Evolutionary conservation across 2,113 vertebrate species (phyloP), one percentile per base, ranked within the genome.

Genomic region (Girardinichthys multiradiatus): DNA sequence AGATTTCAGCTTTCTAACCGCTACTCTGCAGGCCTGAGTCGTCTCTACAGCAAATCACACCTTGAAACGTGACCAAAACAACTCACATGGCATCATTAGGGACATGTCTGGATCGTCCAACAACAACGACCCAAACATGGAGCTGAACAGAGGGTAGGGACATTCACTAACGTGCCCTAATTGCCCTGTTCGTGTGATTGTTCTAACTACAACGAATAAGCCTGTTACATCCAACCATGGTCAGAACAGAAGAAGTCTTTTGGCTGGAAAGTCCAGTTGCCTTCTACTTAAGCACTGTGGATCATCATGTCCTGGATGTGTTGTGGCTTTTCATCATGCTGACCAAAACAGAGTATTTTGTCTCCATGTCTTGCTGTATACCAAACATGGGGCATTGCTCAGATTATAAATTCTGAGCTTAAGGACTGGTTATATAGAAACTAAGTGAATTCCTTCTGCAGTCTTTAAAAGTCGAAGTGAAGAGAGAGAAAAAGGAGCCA

Each of bases 361-460:
- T 54, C 48, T 54, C 5, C 0, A 7, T 61, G 4, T 19, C 14
- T 30, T 60, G 28, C 58, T 19, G 59, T 30, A 61, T 10, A 61
- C 58, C 4, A 26, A 68, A n/a, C 48, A n/a, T 24, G 24, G 21
- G 48, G 21, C 24, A 24, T 24, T 54, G 24, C 30, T 2, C 65
- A 29, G 58, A 39, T 4, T 0, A 69, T 17, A 68, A 54, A 45
- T 45, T 66, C 77, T 28, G 31, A 26, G 62, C 68, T 64, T 59
- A 26, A 60, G 59, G 27, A 64, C 21, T n/a, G 29, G 33, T 57
- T 31, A 6, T 61, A 35, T 72, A 37, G 62, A 68, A 76, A 71
- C 74, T 62, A 21, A 13, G 57, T n/a, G 8, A 45, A 80, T 60
- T 77, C 33, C 63, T 68, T 19, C 37, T 12, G 14, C n/a, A 67